These are phyloP conservation scores for Fringilla coelebs DNA, from an alignment of 2,797 vertebrate species.

Conservation along the genomic window DNA sequence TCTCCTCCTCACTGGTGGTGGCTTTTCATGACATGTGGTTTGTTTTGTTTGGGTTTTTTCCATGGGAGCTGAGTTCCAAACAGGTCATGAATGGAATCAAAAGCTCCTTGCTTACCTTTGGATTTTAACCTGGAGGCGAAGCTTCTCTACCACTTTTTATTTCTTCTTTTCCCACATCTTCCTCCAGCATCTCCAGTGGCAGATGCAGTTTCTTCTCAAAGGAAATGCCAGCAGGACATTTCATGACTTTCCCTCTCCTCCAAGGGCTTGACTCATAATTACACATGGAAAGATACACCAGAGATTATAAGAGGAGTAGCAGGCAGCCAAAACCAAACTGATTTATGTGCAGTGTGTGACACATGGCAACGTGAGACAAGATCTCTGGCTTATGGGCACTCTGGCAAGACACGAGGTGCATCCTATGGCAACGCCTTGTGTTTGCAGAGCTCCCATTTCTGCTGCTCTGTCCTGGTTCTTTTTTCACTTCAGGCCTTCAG, in stretches of 20 bases:
- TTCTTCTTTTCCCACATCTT: neutral
- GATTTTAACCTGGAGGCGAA: neutral
- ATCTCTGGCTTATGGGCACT: constrained; percentile 32
- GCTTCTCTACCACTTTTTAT: neutral
- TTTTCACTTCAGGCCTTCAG: neutral
- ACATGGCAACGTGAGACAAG: constrained; percentile 31
- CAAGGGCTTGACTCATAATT: constrained; percentile 12
- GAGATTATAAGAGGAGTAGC: neutral
- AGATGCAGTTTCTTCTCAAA: neutral
- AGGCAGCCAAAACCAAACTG: constrained; percentile 36
- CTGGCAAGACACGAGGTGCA: neutral
- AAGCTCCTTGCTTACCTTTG: neutral
- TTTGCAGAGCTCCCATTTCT: neutral
- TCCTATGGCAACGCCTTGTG: neutral
- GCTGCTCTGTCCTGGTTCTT: neutral
- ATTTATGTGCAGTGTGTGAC: constrained; percentile 20
- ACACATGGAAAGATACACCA: neutral
- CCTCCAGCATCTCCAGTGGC: neutral
- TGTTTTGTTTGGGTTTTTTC: neutral
- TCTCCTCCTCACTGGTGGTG: neutral
- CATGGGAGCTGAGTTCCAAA: neutral
- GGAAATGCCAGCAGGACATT: neutral
- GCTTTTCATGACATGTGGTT: neutral
- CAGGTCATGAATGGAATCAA: neutral
- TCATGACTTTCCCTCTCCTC: neutral